Percentiles rank a stretch among this genome's conserved stretches.
These are phyloP conservation scores for Megaleporinus macrocephalus DNA, from an alignment of 2,113 vertebrate genomes.

Conservation along the genomic window DNA sequence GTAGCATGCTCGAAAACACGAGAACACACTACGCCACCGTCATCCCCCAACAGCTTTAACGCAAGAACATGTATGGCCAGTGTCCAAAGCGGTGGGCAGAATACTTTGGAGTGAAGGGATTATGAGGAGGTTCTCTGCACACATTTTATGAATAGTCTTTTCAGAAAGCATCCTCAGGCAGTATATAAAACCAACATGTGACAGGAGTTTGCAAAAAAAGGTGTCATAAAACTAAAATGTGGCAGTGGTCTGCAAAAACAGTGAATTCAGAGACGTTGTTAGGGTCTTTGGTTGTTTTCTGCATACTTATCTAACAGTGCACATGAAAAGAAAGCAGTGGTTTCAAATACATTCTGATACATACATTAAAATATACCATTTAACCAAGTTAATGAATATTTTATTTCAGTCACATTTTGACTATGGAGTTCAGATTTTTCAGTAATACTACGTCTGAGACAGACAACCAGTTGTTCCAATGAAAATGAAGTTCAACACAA, in stretches of 20 bases:
- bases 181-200: background rate
- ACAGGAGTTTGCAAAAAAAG: background rate
- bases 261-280: background rate
- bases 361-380: background rate
- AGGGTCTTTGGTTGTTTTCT: background rate
- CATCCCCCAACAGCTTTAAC: constrained; percentile 12
- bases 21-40: constrained; percentile 21
- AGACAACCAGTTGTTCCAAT: too few relatives aligned
- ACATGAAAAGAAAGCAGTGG: background rate
- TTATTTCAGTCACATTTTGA: background rate
- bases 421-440: background rate
- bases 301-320: background rate
- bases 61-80: background rate
- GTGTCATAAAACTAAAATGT: background rate
- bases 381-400: background rate
- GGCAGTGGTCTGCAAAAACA: background rate
- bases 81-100: background rate
- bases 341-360: background rate
- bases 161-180: constrained; percentile 7
- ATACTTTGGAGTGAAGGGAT: background rate
- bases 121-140: background rate
- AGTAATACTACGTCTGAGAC: background rate
- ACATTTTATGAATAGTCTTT: constrained; percentile 19
- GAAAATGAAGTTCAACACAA: constrained; percentile 13
- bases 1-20: constrained; percentile 17